A percentile compares a stretch with the other conserved stretches of the same genome.
phyloP scores from a whole-genome alignment of 23 tunicate species.

The Ascidia mentula region DNA sequence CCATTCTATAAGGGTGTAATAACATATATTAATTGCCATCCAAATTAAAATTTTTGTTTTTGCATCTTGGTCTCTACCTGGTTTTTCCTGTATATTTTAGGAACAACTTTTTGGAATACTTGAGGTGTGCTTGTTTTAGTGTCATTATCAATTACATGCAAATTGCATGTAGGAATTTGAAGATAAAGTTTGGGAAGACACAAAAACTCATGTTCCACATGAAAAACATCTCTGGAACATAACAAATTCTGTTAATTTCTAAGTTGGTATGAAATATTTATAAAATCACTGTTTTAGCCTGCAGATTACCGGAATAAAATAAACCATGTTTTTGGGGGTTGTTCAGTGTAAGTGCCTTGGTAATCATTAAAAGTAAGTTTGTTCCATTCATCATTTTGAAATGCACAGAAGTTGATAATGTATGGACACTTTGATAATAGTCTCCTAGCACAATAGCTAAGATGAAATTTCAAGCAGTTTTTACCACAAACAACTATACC shows the following conservation, averaged over 20 bases:
- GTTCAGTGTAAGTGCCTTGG: constrained; percentile 63
- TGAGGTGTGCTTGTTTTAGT: constrained; percentile 57
- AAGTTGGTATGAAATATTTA: not conserved
- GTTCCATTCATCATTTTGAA: constrained; percentile 83
- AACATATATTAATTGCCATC: not conserved
- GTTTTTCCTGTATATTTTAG: constrained; percentile 70
- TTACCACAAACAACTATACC: constrained; percentile 27
- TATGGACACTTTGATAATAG: constrained; percentile 42
- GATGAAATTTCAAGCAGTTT: not conserved
- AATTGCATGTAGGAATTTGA: constrained; percentile 47
- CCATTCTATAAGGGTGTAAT: constrained; percentile 49
- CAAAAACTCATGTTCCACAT: constrained; percentile 57
- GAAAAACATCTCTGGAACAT: constrained; percentile 56
- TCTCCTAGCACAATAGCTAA: constrained; percentile 18
- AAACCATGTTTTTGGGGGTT: constrained; percentile 72
- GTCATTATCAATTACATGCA: constrained; percentile 85
- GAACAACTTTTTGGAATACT: constrained; percentile 82
- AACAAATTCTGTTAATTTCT: not conserved
- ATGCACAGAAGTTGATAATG: constrained; percentile 49
- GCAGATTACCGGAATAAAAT: constrained; percentile 91
- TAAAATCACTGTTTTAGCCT: no score
- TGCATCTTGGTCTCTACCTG: constrained; percentile 30
- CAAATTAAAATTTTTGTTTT: not conserved
- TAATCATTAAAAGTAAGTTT: constrained; percentile 65
- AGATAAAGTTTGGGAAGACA: constrained; percentile 79